Evolutionary conservation across 1,140 invertebrate species (phyloP), one percentile per base, ranked within the genome.

Genomic region (Danaus melanippus): DNA sequence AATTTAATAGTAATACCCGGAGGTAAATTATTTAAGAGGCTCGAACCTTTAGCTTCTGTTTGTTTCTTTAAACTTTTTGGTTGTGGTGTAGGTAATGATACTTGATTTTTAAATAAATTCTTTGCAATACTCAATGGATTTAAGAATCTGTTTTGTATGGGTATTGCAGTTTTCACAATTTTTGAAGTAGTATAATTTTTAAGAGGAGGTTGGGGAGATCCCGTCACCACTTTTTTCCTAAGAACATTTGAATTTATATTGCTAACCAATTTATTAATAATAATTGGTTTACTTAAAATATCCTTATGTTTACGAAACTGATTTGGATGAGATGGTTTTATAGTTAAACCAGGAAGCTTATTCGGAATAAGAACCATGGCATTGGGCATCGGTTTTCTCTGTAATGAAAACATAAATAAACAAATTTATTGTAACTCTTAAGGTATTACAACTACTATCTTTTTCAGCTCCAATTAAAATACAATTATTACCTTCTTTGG

Each of bases 311-410:
- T 45, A 45, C 32, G 11, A 44, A 41, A 46, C 10, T 41, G 17
- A 15, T 42, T 12, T 42, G 52, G 10, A 7, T 9, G 1, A n/a
- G 49, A 12, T 50, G 71, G 70, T 57, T 76, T 77, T 53, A 80
- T 75, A 12, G 70, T 74, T 11, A 81, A 40, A 12, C 67, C 76
- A 49, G 62, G 64, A 11, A 74, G 42, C 46, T 74, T 73, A 5
- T 50, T 67, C 17, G 83, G 83, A 50, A 86, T 84, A 44, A 72
- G 71, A 17, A 86, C 80, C 80, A 86, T 86, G 10, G 75, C 76
- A 71, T 86, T 80, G 17, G 66, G 67, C 40, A 63, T 50, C 5
- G 65, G 57, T 67, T 80, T 86, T 59, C 53, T 74, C 81, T 84
- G 69, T 48, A 83, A 79, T 39, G 53, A 55, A 61, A 53, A 8